Evolutionary conservation across 2,888 invertebrate species (phyloP).

Genomic region (Acleris holmiana): DNA sequence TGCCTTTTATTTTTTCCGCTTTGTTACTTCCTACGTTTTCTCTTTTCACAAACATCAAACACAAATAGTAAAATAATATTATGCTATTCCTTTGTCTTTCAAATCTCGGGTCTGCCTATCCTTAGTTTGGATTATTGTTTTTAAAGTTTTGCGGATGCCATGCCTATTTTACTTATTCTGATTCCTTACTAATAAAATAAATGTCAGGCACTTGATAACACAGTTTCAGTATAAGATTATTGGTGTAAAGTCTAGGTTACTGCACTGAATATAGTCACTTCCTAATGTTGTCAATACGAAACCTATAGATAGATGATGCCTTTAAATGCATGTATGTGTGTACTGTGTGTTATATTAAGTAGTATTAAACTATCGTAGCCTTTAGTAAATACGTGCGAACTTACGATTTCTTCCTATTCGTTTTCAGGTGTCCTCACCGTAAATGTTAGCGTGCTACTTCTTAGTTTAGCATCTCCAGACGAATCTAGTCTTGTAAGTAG

Average conservation of each 20-base stretch:
- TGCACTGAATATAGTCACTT: constrained; percentile 37
- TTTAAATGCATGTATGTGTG: constrained; percentile 31
- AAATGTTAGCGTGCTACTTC: constrained; percentile 96
- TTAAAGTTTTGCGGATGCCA: constrained; percentile 33
- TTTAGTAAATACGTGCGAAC: constrained; percentile 18
- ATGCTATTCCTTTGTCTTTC: constrained; percentile 37
- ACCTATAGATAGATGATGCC: constrained; percentile 31
- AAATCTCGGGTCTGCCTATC: constrained; percentile 52
- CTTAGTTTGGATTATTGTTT: constrained; percentile 44
- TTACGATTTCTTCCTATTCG: constrained; percentile 51
- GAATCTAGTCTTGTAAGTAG: constrained; percentile 97
- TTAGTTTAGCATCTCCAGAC: constrained; percentile 97
- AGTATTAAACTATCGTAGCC: constrained; percentile 23
- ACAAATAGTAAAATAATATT: constrained; percentile 48
- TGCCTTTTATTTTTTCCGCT: constrained; percentile 44
- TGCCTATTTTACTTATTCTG: constrained; percentile 30
- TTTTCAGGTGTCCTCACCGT: constrained; percentile 95
- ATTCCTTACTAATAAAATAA: constrained; percentile 19
- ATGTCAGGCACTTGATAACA: constrained; percentile 25
- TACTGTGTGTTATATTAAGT: constrained; percentile 22
- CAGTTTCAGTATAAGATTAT: constrained; percentile 8
- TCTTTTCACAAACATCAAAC: constrained; percentile 83
- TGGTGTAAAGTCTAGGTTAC: constrained; percentile 5
- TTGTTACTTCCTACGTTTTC: constrained; percentile 61
- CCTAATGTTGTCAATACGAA: constrained; percentile 33